Evolutionary conservation across 2,888 invertebrate species (phyloP).

Genomic region (Hydrotaea diabolus): DNA sequence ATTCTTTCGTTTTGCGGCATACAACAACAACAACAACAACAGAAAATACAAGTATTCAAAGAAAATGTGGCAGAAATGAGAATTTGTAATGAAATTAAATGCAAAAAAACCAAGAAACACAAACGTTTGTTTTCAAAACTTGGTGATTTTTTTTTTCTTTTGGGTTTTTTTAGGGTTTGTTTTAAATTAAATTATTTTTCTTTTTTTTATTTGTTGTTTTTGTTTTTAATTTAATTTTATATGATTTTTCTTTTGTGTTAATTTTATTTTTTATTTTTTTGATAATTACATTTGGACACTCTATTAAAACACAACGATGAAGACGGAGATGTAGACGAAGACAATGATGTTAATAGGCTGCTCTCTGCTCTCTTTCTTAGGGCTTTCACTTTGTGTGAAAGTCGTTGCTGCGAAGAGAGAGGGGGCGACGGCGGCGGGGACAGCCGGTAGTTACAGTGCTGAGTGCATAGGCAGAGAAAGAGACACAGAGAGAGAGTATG

Average conservation of each 20-base stretch:
- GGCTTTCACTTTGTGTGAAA: not conserved
- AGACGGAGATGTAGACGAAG: slow-evolving; percentile 7
- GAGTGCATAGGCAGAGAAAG: not conserved
- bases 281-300: slow-evolving; percentile 37
- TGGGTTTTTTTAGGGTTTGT: slow-evolving; percentile 26
- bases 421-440: not conserved
- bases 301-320: slow-evolving; percentile 15
- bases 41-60: too few relatives aligned
- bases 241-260: not conserved
- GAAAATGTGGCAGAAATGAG: too few relatives aligned
- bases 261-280: not conserved
- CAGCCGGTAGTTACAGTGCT: not conserved
- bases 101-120: too few relatives aligned
- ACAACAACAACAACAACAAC: too few relatives aligned
- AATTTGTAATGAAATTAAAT: too few relatives aligned
- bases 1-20: too few relatives aligned
- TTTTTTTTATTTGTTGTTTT: slow-evolving; percentile 25
- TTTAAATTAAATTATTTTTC: slow-evolving; percentile 36
- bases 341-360: not conserved
- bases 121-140: too few relatives aligned
- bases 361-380: not conserved
- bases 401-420: not conserved
- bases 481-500: not conserved
- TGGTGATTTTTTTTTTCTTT: not conserved
- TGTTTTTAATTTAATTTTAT: not conserved